Evolutionary conservation across 2,888 invertebrate genomes (phyloP).

Genomic region (Sarcophaga carnaria): DNA sequence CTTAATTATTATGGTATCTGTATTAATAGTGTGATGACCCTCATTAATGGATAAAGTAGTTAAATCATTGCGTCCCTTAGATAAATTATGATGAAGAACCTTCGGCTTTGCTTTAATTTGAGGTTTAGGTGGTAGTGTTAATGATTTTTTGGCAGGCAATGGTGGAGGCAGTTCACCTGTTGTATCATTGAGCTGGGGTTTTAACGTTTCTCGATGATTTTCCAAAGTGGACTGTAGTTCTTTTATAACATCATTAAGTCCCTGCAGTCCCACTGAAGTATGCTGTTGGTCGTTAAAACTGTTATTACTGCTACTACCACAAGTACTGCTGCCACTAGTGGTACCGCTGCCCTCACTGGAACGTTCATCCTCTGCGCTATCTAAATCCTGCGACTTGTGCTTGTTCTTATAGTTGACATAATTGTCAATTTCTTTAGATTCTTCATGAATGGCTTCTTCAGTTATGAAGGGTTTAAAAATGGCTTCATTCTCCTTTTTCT

Average conservation of each 20-base stretch:
- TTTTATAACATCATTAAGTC: constrained; percentile 77
- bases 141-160: constrained; percentile 81
- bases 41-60: constrained; percentile 70
- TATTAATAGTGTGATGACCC: constrained; percentile 75
- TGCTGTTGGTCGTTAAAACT: constrained; percentile 79
- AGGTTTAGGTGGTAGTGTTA: constrained; percentile 81
- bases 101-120: constrained; percentile 84
- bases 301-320: constrained; percentile 78
- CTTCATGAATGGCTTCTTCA: constrained; percentile 90
- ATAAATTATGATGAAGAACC: constrained; percentile 76
- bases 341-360: constrained; percentile 79
- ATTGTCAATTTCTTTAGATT: constrained; percentile 91
- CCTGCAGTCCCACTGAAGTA: constrained; percentile 73
- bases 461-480: constrained; percentile 92
- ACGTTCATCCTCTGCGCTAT: constrained; percentile 82
- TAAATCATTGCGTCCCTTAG: constrained; percentile 62
- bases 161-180: constrained; percentile 78
- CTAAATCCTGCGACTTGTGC: constrained; percentile 85
- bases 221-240: constrained; percentile 77
- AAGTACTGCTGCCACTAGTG: constrained; percentile 73
- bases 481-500: constrained; percentile 88
- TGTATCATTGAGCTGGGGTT: constrained; percentile 70
- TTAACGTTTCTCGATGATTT: constrained; percentile 75
- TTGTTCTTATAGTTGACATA: constrained; percentile 88
- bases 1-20: constrained; percentile 80